phyloP scores from a whole-genome alignment of 2,888 invertebrate genomes.

The Cephus runcator region DNA sequence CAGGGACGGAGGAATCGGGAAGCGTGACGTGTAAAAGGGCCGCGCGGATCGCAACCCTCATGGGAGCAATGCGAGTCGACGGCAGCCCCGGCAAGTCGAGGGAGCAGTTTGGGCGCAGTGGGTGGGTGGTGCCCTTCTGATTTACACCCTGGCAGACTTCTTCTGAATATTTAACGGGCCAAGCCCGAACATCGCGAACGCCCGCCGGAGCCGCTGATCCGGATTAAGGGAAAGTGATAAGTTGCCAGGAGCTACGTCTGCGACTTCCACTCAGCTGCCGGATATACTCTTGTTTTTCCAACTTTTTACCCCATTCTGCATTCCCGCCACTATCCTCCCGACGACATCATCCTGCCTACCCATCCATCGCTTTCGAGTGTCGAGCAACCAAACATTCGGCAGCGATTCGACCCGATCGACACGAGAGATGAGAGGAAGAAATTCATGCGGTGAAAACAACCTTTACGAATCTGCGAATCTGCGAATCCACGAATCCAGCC shows the following conservation, averaged over 20 bases:
- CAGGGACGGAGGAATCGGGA: not conserved
- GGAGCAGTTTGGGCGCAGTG: conserved; percentile 21
- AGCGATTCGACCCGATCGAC: too few relatives aligned
- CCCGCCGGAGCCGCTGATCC: conserved; percentile 42
- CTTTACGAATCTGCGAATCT: too few relatives aligned
- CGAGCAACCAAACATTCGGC: too few relatives aligned
- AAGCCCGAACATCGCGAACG: conserved; percentile 42
- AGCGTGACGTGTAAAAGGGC: not conserved
- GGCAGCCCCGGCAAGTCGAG: conserved; percentile 16
- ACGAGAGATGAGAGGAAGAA: too few relatives aligned
- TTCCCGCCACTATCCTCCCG: not conserved
- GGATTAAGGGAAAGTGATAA: conserved; percentile 57
- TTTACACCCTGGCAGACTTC: conserved; percentile 47
- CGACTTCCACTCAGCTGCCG: conserved; percentile 23
- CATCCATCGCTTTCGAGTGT: too few relatives aligned
- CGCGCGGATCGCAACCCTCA: not conserved
- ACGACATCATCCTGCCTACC: too few relatives aligned
- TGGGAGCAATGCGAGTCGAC: conserved; percentile 38
- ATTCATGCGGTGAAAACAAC: too few relatives aligned
- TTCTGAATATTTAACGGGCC: conserved; percentile 55
- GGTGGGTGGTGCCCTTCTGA: conserved; percentile 42
- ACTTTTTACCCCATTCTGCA: conserved; percentile 1
- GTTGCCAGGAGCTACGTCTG: conserved; percentile 34
- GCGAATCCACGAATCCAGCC: too few relatives aligned
- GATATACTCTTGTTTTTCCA: conserved; percentile 18